A percentile compares a stretch with the other conserved stretches of the same genome.
These are phyloP conservation scores for Hucho hucho DNA, from an alignment of 2,113 vertebrate species.

Conservation along the genomic window DNA sequence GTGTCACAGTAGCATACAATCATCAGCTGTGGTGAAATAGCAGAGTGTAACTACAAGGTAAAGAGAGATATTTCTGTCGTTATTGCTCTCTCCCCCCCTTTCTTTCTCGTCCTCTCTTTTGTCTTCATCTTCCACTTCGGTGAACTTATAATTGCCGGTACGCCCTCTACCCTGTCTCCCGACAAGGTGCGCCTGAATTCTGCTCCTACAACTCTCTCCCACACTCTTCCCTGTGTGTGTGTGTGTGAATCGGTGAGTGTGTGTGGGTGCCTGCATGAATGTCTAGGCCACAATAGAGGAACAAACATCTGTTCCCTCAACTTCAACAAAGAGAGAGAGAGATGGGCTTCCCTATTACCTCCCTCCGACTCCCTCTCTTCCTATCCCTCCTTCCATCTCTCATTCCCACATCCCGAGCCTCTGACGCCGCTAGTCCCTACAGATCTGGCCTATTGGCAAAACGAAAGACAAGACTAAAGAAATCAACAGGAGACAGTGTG, in stretches of 20 bases:
- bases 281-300: slow-evolving; percentile 16
- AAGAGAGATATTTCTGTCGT: neutral
- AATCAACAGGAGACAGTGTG: slow-evolving; percentile 11
- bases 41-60: neutral
- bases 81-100: neutral
- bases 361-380: slow-evolving; percentile 3
- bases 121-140: slow-evolving; percentile 4
- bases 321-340: slow-evolving; percentile 31
- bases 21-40: neutral
- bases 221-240: neutral
- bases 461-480: slow-evolving; percentile 37
- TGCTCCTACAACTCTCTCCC: neutral
- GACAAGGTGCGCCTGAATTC: neutral
- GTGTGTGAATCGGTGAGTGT: neutral
- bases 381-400: neutral
- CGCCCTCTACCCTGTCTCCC: neutral
- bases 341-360: slow-evolving; percentile 35
- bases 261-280: neutral
- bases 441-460: slow-evolving; percentile 35
- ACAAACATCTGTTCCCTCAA: slow-evolving; percentile 47
- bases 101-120: neutral
- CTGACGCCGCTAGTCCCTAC: slow-evolving; percentile 21
- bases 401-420: slow-evolving; percentile 3
- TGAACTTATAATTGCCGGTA: slow-evolving; percentile 26
- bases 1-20: neutral